Conservation (phyloP, 2,888 invertebrate genomes). For the Pristionchus maxplancki region DNA sequence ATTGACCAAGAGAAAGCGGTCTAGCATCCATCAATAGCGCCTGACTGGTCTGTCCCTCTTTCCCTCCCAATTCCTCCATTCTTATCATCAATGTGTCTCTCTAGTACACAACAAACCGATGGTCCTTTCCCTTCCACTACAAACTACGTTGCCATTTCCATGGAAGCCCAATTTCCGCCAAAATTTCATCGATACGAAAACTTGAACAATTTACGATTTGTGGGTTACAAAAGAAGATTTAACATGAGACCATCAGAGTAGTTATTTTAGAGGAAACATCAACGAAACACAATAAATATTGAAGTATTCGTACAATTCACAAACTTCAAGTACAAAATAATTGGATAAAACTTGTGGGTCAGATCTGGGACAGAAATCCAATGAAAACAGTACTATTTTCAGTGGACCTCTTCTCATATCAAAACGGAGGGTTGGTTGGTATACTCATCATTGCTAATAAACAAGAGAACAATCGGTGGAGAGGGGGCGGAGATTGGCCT, state of each 20-base stretch:
- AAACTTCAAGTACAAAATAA: neutral
- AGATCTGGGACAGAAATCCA: neutral
- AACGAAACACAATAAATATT: neutral
- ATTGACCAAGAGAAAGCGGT: neutral
- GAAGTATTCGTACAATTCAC: neutral
- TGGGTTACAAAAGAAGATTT: neutral
- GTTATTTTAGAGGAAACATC: neutral
- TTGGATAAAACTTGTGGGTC: neutral
- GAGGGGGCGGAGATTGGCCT: neutral
- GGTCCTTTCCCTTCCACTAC: conserved; percentile 38
- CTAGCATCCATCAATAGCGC: neutral
- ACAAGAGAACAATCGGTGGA: conserved; percentile 21
- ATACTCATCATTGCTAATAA: conserved; percentile 31
- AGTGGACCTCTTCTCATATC: conserved; percentile 12
- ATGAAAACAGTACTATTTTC: conserved; percentile 25
- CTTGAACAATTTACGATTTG: conserved; percentile 28
- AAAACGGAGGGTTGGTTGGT: conserved; percentile 6
- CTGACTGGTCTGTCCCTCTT: neutral
- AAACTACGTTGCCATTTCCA: neutral
- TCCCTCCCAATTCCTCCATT: neutral
- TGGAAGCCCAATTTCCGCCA: neutral
- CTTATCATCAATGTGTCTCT: conserved; percentile 20
- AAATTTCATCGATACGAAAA: conserved; percentile 4
- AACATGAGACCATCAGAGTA: neutral
- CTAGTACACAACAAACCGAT: conserved; percentile 44